Conservation (phyloP, 2,113 vertebrate genomes). For the Salvator merianae region DNA sequence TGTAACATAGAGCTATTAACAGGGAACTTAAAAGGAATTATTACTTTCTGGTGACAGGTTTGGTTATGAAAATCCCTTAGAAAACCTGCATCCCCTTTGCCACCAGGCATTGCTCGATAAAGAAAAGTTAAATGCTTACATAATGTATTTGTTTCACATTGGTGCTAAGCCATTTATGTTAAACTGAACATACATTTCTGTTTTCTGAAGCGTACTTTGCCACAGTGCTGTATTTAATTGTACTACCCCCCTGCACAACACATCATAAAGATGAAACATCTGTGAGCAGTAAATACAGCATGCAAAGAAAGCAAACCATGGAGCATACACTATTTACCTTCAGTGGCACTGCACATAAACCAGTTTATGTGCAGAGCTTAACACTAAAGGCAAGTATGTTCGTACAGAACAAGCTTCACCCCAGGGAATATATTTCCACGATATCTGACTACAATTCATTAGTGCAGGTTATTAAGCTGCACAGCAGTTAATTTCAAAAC, state of each 20-base stretch:
- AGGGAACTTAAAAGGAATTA: background rate
- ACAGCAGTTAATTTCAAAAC: conserved; percentile 36
- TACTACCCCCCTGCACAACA: conserved; percentile 34
- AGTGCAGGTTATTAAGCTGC: background rate
- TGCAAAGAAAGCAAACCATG: conserved; percentile 31
- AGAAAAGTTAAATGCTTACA: background rate
- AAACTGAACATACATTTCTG: conserved; percentile 24
- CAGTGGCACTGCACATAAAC: background rate
- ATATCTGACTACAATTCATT: conserved; percentile 30
- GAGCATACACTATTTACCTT: background rate
- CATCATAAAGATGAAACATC: conserved; percentile 51
- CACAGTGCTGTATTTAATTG: conserved; percentile 41
- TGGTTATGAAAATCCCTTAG: background rate
- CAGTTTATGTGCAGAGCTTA: background rate
- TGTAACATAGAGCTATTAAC: no score
- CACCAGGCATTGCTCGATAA: background rate
- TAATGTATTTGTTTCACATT: background rate
- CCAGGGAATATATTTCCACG: conserved; percentile 24
- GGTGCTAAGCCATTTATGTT: conserved; percentile 19
- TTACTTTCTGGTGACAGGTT: background rate
- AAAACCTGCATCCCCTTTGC: background rate
- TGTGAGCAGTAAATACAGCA: conserved; percentile 44
- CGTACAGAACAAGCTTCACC: conserved; percentile 1
- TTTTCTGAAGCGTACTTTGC: conserved; percentile 45
- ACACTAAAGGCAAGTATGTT: conserved; percentile 33